Conservation (phyloP, 2,888 invertebrate species). For the Caenorhabditis plicata region DNA sequence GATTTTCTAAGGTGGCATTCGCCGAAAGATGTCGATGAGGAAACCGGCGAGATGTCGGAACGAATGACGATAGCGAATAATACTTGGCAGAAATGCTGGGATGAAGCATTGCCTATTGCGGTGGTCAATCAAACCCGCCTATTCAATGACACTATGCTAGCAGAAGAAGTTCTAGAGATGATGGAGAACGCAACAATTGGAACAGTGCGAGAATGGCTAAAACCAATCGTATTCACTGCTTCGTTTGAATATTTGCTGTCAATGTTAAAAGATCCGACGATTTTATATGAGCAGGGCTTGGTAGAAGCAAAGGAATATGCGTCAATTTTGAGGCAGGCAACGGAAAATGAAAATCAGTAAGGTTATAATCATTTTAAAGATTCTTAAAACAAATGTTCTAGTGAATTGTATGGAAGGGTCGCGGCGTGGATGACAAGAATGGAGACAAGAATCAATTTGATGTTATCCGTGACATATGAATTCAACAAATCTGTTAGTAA, state of each 20-base stretch:
- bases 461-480: constrained; percentile 12
- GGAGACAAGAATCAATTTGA: constrained; percentile 15
- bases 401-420: no score
- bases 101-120: constrained; percentile 83
- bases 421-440: no score
- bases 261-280: constrained; percentile 2
- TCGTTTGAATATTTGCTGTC: constrained; percentile 8
- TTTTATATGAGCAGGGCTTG: constrained; percentile 3
- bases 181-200: constrained; percentile 22
- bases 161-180: constrained; percentile 76
- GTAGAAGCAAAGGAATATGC: constrained; percentile 2
- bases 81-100: constrained; percentile 91
- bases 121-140: constrained; percentile 85
- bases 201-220: constrained; percentile 25
- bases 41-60: constrained; percentile 49
- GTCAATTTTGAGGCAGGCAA: constrained; percentile 4
- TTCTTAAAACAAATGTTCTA: no score
- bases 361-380: no score
- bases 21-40: constrained; percentile 87
- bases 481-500: constrained; percentile 9
- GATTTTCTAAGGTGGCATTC: constrained; percentile 99
- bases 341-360: neutral
- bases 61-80: constrained; percentile 82
- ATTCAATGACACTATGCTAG: constrained; percentile 93
- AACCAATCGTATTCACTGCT: constrained; percentile 14